A percentile compares a stretch with the other conserved stretches of the same genome.
Evolutionary conservation across 2,113 vertebrate species (phyloP).

Genomic region (Electrona antarctica): DNA sequence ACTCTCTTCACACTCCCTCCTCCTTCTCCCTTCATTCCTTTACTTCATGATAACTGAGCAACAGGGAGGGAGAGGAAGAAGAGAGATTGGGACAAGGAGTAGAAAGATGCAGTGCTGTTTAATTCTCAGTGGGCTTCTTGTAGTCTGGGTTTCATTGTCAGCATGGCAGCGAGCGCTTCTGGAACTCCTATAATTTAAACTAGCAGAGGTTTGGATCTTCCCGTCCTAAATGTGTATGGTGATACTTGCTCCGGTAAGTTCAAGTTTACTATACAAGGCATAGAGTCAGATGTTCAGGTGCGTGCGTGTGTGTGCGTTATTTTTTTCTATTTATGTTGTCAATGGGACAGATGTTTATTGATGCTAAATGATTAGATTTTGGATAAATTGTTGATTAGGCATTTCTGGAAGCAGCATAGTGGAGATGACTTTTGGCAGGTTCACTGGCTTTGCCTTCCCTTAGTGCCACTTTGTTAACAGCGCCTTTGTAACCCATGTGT

Average conservation of each 20-base stretch:
- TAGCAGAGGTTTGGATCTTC: conserved; percentile 82
- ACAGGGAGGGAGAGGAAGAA: background rate
- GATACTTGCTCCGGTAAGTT: conserved; percentile 93
- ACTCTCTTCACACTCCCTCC: background rate
- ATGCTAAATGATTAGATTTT: background rate
- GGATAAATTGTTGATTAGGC: background rate
- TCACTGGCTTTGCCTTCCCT: background rate
- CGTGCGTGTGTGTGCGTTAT: background rate
- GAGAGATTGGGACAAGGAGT: background rate
- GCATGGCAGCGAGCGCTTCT: conserved; percentile 82
- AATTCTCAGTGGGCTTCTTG: conserved; percentile 68
- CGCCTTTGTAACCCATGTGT: too few species aligned
- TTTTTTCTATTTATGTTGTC: background rate
- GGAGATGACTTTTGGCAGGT: background rate
- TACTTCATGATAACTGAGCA: background rate
- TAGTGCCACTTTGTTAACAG: too few species aligned
- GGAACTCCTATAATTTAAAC: conserved; percentile 64
- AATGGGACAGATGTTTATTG: background rate
- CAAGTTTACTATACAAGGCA: background rate
- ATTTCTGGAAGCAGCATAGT: background rate
- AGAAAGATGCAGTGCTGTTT: conserved; percentile 15
- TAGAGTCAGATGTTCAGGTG: background rate
- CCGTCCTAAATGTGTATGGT: conserved; percentile 95
- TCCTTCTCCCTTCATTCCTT: background rate
- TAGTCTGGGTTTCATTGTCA: conserved; percentile 75